A percentile compares a stretch with the other conserved stretches of the same genome.
Evolutionary conservation across 2,797 vertebrate genomes (phyloP).

Genomic region (Spatula versicolor): DNA sequence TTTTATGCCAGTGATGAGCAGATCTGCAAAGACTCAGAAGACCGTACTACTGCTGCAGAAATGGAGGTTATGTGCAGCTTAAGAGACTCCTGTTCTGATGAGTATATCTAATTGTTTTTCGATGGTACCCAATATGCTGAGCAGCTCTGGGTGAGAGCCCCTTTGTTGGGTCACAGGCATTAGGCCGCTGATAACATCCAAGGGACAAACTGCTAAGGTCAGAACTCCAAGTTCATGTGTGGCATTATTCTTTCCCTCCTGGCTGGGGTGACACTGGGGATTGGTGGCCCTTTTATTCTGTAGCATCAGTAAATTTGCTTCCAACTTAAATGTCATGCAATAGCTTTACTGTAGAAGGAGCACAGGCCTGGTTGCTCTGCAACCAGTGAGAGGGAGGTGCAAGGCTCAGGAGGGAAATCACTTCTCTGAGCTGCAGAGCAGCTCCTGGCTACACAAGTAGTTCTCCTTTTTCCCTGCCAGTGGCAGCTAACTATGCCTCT

Average conservation of each 20-base stretch:
- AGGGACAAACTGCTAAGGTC: not conserved
- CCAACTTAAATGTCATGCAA: no score
- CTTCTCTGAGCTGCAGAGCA: no score
- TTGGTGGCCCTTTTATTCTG: not conserved
- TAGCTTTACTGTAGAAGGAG: no score
- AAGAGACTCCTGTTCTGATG: not conserved
- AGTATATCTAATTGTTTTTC: not conserved
- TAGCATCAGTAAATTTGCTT: not conserved
- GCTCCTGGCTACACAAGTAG: no score
- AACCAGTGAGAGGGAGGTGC: no score
- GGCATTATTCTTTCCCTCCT: not conserved
- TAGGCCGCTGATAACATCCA: not conserved
- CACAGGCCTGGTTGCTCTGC: no score
- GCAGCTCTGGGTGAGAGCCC: not conserved
- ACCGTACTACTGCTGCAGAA: not conserved
- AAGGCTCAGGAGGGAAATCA: no score
- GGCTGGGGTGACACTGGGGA: not conserved
- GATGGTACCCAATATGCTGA: accelerated
- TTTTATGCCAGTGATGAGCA: not conserved
- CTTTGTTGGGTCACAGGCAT: no score
- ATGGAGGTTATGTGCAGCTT: not conserved
- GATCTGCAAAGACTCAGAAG: not conserved
- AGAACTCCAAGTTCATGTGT: not conserved
- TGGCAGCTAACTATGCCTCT: accelerated
- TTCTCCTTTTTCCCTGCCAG: accelerated